Base-by-base conservation (phyloP, 2,113 vertebrate species). In the Eurypyga helias region DNA sequence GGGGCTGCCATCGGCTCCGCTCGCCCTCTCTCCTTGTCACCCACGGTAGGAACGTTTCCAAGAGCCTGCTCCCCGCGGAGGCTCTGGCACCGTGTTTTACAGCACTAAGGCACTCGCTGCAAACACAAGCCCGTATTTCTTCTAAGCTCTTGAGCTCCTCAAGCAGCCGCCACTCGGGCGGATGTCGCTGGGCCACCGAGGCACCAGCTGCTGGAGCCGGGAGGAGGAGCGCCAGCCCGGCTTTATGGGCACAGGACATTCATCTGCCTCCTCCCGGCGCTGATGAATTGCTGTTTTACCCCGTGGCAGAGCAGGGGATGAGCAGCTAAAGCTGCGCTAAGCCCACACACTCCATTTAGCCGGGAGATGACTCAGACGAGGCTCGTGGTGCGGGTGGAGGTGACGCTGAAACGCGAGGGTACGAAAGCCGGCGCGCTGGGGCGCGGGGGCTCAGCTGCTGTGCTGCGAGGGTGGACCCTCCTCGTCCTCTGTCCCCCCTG, bases 271-370 rank as follows among this genome's bases (percentile, higher is more conserved):
- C 10, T 65, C 87, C 13, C 48, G 23, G 6, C 21, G 0, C 2
- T 88, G 96, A 83, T 83, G 83, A 92, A 88, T 54, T 51, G 87
- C 95, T 31, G 5, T 11, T 61, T 62, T 65, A 69, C 64, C 93
- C 62, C 13, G 1, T 71, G 66, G 72, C 84, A 57, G 71, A 94
- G 95, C 85, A 95, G 87, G 83, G 93, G 93, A 62, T 85, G 95
- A 94, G 33, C 57, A 91, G 83, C 89, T 67, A 48, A 52, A 64
- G 84, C 95, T 71, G 85, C 17, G 8, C 36, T 79, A 25, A 96
- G 87, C 96, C 96, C 96, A 97, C 96, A 85, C 95, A 58, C 93
- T 91, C 43, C 84, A 45, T 1, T 71, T 16, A 75, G 84, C 83
- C 5, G 1, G 81, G 55, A 83, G 95, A 91, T 96, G 96, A 97